Percentiles rank a stretch among this genome's conserved stretches.
Evolutionary conservation across 2,888 invertebrate species (phyloP).

Genomic region (Rotaria macrura): DNA sequence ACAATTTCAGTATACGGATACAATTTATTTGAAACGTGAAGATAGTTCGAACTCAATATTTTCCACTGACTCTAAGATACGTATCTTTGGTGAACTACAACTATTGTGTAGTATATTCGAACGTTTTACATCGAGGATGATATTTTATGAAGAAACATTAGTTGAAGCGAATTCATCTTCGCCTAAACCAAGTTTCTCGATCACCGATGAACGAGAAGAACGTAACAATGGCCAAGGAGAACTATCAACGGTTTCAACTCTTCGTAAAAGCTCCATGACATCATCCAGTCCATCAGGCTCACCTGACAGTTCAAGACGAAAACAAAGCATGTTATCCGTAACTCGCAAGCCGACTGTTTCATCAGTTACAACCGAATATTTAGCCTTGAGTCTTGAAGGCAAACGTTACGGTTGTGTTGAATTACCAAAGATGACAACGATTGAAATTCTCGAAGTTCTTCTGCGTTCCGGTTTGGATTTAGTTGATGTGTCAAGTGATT

Average conservation of each 20-base stretch:
- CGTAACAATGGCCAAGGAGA: not conserved
- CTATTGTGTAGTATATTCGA: not conserved
- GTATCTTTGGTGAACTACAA: not conserved
- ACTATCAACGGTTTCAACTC: not conserved
- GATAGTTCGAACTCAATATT: not conserved
- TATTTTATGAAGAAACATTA: not conserved
- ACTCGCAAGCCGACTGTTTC: not conserved
- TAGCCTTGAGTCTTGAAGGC: not conserved
- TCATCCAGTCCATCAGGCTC: not conserved
- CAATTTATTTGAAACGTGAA: not conserved
- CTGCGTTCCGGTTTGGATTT: not conserved
- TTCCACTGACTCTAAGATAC: not conserved
- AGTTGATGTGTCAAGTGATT: not conserved
- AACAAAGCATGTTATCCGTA: not conserved
- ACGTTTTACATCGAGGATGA: not conserved
- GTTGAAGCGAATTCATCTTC: not conserved
- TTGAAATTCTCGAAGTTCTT: not conserved
- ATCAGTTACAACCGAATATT: not conserved
- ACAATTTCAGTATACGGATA: not conserved
- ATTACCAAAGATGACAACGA: not conserved
- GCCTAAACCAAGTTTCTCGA: not conserved
- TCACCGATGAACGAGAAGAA: not conserved
- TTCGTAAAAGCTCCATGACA: not conserved
- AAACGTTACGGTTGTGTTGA: not conserved
- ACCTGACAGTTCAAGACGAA: not conserved